Percentiles rank a stretch among this genome's conserved stretches.
phyloP scores from a whole-genome alignment of 2,888 invertebrate genomes.

The Steinernema hermaphroditum region DNA sequence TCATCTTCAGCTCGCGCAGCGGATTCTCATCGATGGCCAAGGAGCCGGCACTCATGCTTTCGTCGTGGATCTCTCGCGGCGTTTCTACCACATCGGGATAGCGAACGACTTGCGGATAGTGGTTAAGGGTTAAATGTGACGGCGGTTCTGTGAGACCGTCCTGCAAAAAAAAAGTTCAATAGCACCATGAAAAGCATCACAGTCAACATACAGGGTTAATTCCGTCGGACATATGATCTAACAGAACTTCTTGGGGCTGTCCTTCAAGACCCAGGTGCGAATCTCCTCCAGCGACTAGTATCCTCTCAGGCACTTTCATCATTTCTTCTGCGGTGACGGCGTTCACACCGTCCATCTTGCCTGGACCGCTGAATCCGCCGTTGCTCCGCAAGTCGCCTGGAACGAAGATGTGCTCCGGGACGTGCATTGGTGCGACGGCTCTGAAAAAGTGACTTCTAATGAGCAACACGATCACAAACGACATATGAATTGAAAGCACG shows the following conservation, averaged over 20 bases:
- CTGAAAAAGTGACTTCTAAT: too few species aligned
- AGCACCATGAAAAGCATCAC: too few species aligned
- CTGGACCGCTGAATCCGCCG: not conserved
- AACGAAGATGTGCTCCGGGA: conserved; percentile 35
- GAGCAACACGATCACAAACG: too few species aligned
- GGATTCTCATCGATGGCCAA: conserved; percentile 58
- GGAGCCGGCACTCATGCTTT: conserved; percentile 38
- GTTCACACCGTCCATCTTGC: not conserved
- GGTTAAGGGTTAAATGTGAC: conserved; percentile 1
- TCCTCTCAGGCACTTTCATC: conserved; percentile 52
- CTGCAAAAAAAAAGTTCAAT: not conserved
- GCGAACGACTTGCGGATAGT: conserved; percentile 19
- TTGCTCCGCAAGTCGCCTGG: conserved; percentile 3
- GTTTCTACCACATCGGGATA: conserved; percentile 21
- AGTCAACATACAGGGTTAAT: not conserved
- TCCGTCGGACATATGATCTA: conserved; percentile 4
- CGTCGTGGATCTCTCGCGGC: conserved; percentile 37
- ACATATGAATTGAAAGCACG: too few species aligned
- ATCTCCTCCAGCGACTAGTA: conserved; percentile 46
- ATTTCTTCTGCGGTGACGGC: not conserved
- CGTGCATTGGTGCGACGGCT: too few species aligned
- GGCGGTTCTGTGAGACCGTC: not conserved
- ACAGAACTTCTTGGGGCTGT: not conserved
- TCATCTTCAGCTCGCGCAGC: conserved; percentile 53
- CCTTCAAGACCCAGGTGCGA: not conserved